Conservation (phyloP, 2,797 vertebrate species). For the Erpetoichthys calabaricus region DNA sequence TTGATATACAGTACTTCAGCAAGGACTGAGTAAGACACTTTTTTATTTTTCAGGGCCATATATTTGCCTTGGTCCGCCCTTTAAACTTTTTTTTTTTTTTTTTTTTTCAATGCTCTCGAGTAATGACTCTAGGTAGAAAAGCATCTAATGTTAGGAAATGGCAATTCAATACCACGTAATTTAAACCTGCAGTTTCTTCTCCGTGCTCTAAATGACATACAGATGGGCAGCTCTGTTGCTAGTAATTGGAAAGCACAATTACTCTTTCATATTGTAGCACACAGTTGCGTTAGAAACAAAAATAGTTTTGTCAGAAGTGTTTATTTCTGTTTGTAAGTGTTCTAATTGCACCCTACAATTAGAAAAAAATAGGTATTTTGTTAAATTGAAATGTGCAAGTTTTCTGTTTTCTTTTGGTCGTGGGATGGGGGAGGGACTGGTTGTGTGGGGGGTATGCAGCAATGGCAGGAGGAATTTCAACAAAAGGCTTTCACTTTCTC, state of each 20-base stretch:
- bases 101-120: constrained; percentile 51
- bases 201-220: constrained; percentile 68
- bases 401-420: no score
- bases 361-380: constrained; percentile 24
- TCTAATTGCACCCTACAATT: constrained; percentile 37
- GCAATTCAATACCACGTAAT: constrained; percentile 74
- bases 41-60: no score
- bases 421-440: no score
- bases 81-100: constrained; percentile 47
- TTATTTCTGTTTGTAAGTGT: constrained; percentile 41
- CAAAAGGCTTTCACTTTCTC: no score
- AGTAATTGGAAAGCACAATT: constrained; percentile 49
- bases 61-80: constrained; percentile 52
- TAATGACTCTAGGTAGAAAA: constrained; percentile 64
- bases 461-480: no score
- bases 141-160: constrained; percentile 69
- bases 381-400: constrained; percentile 18
- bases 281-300: constrained; percentile 20
- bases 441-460: no score
- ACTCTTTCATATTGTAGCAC: constrained; percentile 34
- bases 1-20: no score
- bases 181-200: constrained; percentile 70
- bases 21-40: no score
- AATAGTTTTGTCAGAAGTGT: constrained; percentile 34
- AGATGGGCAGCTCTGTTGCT: constrained; percentile 62